Evolutionary conservation across 2,888 invertebrate genomes (phyloP).

Genomic region (Agrochola lota): DNA sequence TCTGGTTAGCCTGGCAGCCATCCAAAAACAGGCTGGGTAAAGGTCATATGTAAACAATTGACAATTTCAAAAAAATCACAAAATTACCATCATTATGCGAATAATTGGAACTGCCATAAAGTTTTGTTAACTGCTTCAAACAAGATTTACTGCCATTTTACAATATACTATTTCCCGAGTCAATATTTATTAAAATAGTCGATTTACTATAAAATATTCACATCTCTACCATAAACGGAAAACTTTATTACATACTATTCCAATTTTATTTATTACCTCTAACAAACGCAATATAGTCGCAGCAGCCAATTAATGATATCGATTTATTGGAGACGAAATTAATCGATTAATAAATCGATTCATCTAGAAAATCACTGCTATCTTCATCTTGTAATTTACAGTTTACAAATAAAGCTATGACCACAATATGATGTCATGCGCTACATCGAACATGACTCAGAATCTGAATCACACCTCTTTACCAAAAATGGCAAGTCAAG

Average conservation of each 20-base stretch:
- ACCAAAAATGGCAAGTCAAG: slow-evolving; percentile 63
- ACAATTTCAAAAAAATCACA: slow-evolving; percentile 3
- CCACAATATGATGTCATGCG: slow-evolving; percentile 62
- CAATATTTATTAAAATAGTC: slow-evolving; percentile 27
- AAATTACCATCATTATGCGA: slow-evolving; percentile 2
- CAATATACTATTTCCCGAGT: not conserved
- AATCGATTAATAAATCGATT: slow-evolving; percentile 39
- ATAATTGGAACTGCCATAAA: slow-evolving; percentile 13
- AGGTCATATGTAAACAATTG: not conserved
- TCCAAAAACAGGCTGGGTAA: not conserved
- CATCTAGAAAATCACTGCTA: slow-evolving; percentile 43
- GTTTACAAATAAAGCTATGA: slow-evolving; percentile 61
- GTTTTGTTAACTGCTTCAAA: not conserved
- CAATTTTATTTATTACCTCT: not conserved
- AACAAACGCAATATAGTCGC: not conserved
- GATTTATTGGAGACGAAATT: slow-evolving; percentile 17
- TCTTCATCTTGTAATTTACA: slow-evolving; percentile 45
- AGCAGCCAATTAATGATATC: slow-evolving; percentile 17
- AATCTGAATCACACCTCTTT: slow-evolving; percentile 63
- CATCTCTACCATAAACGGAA: slow-evolving; percentile 32
- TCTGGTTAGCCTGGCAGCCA: not conserved
- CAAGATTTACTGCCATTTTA: slow-evolving; percentile 31
- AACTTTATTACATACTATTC: slow-evolving; percentile 28
- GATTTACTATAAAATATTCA: slow-evolving; percentile 17
- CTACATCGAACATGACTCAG: slow-evolving; percentile 59